phyloP scores from a whole-genome alignment of 2,113 vertebrate species.

The Tamias sibiricus region DNA sequence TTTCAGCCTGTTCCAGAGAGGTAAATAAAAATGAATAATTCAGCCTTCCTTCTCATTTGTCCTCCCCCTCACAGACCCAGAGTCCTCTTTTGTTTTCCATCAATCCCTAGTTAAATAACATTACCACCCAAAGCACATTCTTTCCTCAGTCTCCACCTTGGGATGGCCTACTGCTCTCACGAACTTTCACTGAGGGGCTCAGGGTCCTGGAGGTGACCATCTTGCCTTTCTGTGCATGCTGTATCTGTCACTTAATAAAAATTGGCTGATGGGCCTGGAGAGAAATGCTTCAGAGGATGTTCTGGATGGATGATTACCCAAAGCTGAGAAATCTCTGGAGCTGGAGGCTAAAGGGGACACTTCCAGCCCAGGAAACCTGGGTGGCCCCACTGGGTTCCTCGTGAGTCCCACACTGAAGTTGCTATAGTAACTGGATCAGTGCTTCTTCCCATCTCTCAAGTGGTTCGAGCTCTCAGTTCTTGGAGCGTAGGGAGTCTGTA shows the following conservation, averaged over 20 bases:
- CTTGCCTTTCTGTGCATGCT: neutral
- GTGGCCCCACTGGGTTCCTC: neutral
- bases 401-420: neutral
- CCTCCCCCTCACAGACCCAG: neutral
- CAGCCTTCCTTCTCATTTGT: neutral
- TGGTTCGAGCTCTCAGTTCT: neutral
- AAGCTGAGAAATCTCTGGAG: neutral
- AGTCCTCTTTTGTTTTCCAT: neutral
- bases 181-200: neutral
- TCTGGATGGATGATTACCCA: neutral
- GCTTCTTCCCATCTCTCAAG: neutral
- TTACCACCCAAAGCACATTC: neutral
- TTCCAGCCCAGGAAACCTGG: neutral
- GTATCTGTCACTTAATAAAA: neutral
- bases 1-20: neutral
- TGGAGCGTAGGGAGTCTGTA: neutral
- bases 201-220: neutral
- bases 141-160: neutral
- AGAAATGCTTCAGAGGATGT: neutral
- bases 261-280: neutral
- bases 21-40: slow-evolving; percentile 36
- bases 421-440: neutral
- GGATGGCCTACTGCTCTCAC: neutral
- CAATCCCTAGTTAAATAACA: neutral
- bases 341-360: too few species aligned